These are phyloP conservation scores for Scomber scombrus DNA, from an alignment of 2,113 vertebrate genomes.

Conservation along the genomic window DNA sequence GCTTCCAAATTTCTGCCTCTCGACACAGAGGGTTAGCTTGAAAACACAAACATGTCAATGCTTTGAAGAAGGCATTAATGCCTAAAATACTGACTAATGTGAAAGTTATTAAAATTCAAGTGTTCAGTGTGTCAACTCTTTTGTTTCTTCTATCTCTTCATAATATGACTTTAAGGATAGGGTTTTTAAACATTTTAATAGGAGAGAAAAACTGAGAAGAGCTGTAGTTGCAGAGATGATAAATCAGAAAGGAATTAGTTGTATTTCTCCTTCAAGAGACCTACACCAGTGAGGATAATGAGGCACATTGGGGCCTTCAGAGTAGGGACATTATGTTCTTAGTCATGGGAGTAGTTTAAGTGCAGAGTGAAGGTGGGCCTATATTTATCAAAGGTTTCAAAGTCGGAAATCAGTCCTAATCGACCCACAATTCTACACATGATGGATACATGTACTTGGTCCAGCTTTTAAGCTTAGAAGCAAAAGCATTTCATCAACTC, in stretches of 20 bases:
- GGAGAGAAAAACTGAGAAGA: neutral
- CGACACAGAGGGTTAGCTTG: neutral
- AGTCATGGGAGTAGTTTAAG: slow-evolving; percentile 17
- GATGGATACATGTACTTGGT: neutral
- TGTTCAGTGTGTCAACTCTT: neutral
- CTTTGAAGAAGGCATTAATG: neutral
- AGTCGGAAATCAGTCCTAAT: neutral
- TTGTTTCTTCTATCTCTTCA: neutral
- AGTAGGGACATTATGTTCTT: slow-evolving; percentile 17
- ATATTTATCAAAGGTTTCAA: neutral
- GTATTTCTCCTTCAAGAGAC: slow-evolving; percentile 19
- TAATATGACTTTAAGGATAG: neutral
- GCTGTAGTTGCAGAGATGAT: slow-evolving; percentile 20
- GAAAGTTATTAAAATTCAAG: neutral
- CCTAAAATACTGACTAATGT: neutral
- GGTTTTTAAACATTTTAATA: slow-evolving; percentile 19
- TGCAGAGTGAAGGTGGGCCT: neutral
- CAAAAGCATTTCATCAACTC: slow-evolving; percentile 1
- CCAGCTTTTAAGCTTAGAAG: neutral
- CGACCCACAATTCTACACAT: neutral
- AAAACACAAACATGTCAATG: neutral
- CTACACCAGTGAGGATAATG: slow-evolving; percentile 28
- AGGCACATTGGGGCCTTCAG: slow-evolving; percentile 15
- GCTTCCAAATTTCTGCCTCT: neutral
- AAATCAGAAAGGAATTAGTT: slow-evolving; percentile 15